phyloP scores from a whole-genome alignment of 2,797 vertebrate genomes.

The Chrysocyon brachyurus region DNA sequence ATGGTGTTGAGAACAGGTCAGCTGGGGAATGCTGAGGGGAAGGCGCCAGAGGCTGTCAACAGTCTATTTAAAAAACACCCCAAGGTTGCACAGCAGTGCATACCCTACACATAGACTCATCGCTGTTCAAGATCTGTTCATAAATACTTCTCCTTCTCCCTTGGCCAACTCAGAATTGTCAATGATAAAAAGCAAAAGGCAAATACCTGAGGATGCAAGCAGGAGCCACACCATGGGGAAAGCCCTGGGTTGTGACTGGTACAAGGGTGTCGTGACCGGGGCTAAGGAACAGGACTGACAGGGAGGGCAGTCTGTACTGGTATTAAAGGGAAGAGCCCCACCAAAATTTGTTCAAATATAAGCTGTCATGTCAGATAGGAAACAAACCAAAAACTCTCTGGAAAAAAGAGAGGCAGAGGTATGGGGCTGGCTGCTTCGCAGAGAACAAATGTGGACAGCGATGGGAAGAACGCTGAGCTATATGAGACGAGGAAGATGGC shows the following conservation, averaged over 20 bases:
- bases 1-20: neutral
- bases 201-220: neutral
- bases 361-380: neutral
- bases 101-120: neutral
- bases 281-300: neutral
- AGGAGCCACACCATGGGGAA: neutral
- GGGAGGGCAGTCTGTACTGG: neutral
- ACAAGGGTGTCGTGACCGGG: neutral
- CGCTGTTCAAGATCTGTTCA: neutral
- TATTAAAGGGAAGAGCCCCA: neutral
- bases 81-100: neutral
- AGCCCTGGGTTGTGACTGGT: neutral
- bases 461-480: neutral
- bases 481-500: neutral
- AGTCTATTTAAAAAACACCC: neutral
- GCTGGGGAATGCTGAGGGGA: rapidly evolving
- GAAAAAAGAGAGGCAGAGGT: neutral
- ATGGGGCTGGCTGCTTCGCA: neutral
- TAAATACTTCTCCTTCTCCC: neutral
- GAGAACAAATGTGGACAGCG: neutral
- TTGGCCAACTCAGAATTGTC: constrained; percentile 24
- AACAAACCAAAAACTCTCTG: neutral
- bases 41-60: neutral
- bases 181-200: neutral
- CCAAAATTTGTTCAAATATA: neutral